Evolutionary conservation across 2,888 invertebrate genomes (phyloP), one percentile per base, ranked within the genome.

Genomic region (Arctia plantaginis): DNA sequence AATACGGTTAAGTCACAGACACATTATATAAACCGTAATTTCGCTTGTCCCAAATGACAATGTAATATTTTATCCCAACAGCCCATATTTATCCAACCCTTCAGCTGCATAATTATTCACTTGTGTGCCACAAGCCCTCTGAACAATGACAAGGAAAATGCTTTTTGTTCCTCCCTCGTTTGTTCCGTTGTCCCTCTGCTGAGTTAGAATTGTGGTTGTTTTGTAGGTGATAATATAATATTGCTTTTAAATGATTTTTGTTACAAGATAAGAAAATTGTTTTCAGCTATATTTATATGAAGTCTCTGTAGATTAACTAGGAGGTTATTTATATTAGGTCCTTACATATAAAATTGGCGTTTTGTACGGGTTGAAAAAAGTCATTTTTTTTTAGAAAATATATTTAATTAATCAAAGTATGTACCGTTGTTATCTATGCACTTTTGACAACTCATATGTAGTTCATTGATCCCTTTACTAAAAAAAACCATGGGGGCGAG

Each of bases 61-160:
- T 30, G 30, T 35, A 41, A 64, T 62, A 64, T 70, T 41, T 67
- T 64, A 65, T 33, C n/a, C 44, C 64, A 64, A 51, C 51, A 64
- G 20, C 30, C 30, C 51, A 69, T 72, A 72, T 69, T 59, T 72
- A 69, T 20, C 23, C 13, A 41, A 15, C 27, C 65, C 55, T 66
- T 55, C 69, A 67, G 70, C 62, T 62, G 71, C 69, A 76, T 83
- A 81, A 83, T 84, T 81, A 79, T 72, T 76, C 76, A 81, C 82
- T 82, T 70, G 83, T 62, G 39, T 18, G 64, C 72, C 77, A 75
- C 75, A 81, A 73, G 72, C 77, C 64, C 72, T 35, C 66, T 18
- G 69, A 69, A 82, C 76, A 82, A 75, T 76, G 73, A 72, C 39
- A 73, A 71, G 10, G 74, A 74, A 79, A 71, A 62, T 71, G 74